Conservation (phyloP, 2,797 vertebrate species). For the Macroramphosus scolopax region DNA sequence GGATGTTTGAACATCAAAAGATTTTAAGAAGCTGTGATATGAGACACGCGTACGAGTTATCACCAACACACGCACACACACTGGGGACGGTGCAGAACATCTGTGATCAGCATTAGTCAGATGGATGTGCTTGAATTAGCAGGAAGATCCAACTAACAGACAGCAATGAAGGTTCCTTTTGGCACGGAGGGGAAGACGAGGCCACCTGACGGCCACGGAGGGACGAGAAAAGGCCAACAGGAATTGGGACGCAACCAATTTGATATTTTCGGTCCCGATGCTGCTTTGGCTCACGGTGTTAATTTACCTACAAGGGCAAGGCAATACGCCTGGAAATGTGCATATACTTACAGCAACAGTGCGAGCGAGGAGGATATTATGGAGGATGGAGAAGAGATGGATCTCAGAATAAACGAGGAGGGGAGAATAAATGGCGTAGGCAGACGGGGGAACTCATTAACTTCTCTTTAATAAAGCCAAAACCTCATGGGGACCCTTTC, state of each 20-base stretch:
- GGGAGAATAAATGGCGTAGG: conserved; percentile 56
- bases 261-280: conserved; percentile 22
- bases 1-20: conserved; percentile 40
- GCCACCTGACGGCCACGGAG: no score
- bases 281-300: conserved; percentile 20
- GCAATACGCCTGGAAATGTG: conserved; percentile 16
- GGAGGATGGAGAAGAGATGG: conserved; percentile 43
- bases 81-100: conserved; percentile 48
- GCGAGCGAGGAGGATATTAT: conserved; percentile 33
- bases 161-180: conserved; percentile 34
- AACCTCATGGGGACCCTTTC: conserved; percentile 65
- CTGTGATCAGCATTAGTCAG: conserved; percentile 53
- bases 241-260: conserved; percentile 31
- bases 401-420: conserved; percentile 52
- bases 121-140: conserved; percentile 63
- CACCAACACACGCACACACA: conserved; percentile 2
- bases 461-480: conserved; percentile 73
- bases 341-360: conserved; percentile 19
- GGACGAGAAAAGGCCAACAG: conserved; percentile 5
- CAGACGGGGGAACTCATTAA: conserved; percentile 78
- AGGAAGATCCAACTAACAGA: conserved; percentile 48
- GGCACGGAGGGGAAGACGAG: conserved; percentile 15
- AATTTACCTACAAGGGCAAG: conserved; percentile 36
- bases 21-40: conserved; percentile 14
- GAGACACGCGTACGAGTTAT: no score